phyloP scores from a whole-genome alignment of 2,797 vertebrate genomes.

The Agapornis canus region DNA sequence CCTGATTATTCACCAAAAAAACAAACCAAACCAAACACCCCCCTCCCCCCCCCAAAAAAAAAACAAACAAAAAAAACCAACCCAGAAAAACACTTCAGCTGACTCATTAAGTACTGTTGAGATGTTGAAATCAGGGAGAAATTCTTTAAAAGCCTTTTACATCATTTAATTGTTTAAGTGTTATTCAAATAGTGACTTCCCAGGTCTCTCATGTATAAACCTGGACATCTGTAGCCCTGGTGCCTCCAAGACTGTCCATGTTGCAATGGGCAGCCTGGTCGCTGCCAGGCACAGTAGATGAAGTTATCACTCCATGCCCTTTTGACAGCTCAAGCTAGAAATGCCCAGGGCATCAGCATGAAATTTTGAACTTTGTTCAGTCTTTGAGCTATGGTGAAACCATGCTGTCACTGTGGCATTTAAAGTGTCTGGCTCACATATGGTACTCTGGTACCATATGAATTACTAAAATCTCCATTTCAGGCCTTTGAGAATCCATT shows the following conservation, averaged over 20 bases:
- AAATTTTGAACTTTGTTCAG: not conserved
- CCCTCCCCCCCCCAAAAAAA: not conserved
- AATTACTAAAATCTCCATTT: not conserved
- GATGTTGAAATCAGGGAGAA: not conserved
- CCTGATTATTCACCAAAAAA: not conserved
- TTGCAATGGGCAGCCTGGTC: not conserved
- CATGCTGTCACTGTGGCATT: not conserved
- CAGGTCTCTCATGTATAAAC: not conserved
- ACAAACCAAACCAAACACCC: not conserved
- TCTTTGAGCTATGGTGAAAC: not conserved
- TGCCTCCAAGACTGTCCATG: not conserved
- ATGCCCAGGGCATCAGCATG: not conserved
- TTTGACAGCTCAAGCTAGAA: not conserved
- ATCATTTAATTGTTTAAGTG: not conserved
- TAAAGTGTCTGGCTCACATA: not conserved
- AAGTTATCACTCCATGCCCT: not conserved
- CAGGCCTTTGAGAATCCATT: not conserved
- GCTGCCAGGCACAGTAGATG: not conserved
- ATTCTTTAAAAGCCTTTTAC: not conserved
- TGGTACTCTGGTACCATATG: fast-evolving
- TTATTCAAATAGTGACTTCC: not conserved
- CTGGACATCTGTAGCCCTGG: not conserved
- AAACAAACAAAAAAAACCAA: not conserved
- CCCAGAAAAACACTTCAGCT: not conserved
- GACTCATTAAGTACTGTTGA: not conserved